Base-by-base conservation (phyloP, 2,797 vertebrate species). In the Danio tinwini region DNA sequence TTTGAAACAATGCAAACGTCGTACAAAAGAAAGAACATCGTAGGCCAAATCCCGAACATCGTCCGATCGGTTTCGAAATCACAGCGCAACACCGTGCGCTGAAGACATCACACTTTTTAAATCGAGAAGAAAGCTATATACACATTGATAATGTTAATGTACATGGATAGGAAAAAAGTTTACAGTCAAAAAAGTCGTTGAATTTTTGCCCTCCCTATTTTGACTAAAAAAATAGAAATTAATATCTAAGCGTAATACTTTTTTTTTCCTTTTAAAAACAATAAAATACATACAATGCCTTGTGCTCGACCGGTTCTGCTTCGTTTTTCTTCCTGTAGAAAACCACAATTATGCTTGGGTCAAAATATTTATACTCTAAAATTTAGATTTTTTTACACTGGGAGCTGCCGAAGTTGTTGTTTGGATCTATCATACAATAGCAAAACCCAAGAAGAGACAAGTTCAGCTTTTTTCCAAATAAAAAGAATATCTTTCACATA, bases 231-330 rank as follows among this genome's bases (percentile, higher is more conserved):
- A 86, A 89, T 88, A 90, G 83, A 90, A 86, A 89, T 82, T 83
- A 87, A 88, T 83, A 85, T 94, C 84, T 93, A 92, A 92, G 93
- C 88, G 89, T 94, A 94, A 94, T 92, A 94, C 91, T 94, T 93
- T 91, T n/a, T n/a, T n/a, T n/a, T 29, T 93, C 88, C 90, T 93
- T 92, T 87, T 88, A 84, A 84, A 90, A 91, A 91, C 87, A 86
- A 88, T 82, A 92, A 90, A 91, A 91, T 84, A 93, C 89, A 91
- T 89, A 91, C 86, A 91, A 92, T 88, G 90, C 89, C 91, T 91
- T 91, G 92, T 92, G 92, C 91, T 93, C 89, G 86, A 83, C 91
- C 91, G 90, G 90, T 85, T 74, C 87, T 83, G 88, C 55, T 16
- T 85, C 29, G 29, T 50, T 29, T 29, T 29, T 47, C 89, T 90